Evolutionary conservation across 2,888 invertebrate genomes (phyloP).

Genomic region (Frankliniella intonsa): DNA sequence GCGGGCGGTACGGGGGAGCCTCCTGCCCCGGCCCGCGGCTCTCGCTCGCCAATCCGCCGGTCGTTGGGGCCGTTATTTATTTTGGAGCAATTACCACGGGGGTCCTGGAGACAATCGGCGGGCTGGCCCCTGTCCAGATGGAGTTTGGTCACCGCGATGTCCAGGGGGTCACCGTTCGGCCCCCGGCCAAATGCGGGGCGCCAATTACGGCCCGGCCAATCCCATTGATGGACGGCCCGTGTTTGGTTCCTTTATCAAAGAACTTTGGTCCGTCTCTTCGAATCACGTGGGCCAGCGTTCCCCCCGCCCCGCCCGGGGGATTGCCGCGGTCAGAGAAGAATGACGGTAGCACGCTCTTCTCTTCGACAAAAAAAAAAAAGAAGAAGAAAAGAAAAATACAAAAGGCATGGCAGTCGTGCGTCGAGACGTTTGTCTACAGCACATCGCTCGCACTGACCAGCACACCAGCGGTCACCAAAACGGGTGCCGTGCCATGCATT

Average conservation of each 20-base stretch:
- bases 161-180: slow-evolving; percentile 8
- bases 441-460: no score
- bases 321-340: no score
- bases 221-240: no score
- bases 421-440: no score
- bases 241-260: no score
- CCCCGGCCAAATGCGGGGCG: neutral
- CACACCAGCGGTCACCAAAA: neutral
- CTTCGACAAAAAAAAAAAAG: no score
- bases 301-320: no score
- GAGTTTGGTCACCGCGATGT: slow-evolving; percentile 9
- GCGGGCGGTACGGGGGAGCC: neutral
- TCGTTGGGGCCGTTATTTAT: slow-evolving; percentile 17
- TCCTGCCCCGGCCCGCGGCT: neutral
- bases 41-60: neutral
- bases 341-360: no score
- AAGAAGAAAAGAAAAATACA: no score
- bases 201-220: neutral
- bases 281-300: no score
- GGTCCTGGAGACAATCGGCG: slow-evolving; percentile 1
- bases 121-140: slow-evolving; percentile 11
- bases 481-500: slow-evolving; percentile 9
- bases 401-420: no score
- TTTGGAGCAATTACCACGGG: slow-evolving; percentile 11
- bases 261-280: no score